phyloP scores from a whole-genome alignment of 2,888 invertebrate genomes.

The Chloroclysta siterata region DNA sequence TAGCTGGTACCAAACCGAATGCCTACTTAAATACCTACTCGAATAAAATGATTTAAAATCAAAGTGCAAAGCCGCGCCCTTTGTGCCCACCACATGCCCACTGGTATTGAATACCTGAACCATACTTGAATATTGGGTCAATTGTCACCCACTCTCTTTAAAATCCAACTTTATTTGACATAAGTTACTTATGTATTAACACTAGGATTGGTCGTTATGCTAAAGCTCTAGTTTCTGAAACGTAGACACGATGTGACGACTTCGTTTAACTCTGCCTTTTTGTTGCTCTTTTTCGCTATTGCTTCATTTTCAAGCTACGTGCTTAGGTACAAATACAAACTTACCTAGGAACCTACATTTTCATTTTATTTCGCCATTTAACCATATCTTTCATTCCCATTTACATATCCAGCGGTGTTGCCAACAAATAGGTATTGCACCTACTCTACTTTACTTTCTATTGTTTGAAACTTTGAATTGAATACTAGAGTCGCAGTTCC shows the following conservation, averaged over 20 bases:
- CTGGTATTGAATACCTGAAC: too few species aligned
- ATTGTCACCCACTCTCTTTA: too few species aligned
- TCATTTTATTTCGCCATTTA: constrained; percentile 41
- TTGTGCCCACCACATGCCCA: not conserved
- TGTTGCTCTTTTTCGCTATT: not conserved
- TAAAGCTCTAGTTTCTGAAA: not conserved
- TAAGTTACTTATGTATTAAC: too few species aligned
- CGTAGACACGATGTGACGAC: not conserved
- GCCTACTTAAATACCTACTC: too few species aligned
- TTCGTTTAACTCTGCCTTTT: not conserved
- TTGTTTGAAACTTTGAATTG: constrained; percentile 44
- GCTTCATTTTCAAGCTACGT: constrained; percentile 7
- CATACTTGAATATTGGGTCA: too few species aligned
- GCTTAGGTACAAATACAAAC: not conserved
- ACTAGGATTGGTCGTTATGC: too few species aligned
- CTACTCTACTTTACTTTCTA: constrained; percentile 42
- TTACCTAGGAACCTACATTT: constrained; percentile 16
- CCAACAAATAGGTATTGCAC: constrained; percentile 46
- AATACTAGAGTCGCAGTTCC: constrained; percentile 27
- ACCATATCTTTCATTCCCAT: constrained; percentile 43
- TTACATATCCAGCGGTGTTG: constrained; percentile 48
- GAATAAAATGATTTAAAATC: too few species aligned
- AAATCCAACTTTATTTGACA: too few species aligned
- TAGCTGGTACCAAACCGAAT: too few species aligned
- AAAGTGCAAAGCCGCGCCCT: constrained; percentile 5